Percentiles rank a stretch among this genome's conserved stretches.
Evolutionary conservation across 2,797 vertebrate species (phyloP).

Genomic region (Cyclura pinguis): DNA sequence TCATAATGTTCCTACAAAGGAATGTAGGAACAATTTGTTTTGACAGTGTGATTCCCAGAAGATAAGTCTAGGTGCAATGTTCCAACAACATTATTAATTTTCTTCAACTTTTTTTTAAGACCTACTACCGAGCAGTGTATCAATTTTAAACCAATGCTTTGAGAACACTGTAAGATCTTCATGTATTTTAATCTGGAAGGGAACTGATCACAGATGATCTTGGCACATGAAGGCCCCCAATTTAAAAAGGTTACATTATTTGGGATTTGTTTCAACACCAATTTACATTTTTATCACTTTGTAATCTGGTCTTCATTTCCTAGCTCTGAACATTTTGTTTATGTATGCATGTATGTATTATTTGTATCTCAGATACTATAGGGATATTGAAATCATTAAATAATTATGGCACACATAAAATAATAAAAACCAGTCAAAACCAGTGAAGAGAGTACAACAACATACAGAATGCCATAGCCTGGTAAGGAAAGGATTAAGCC

Average conservation of each 20-base stretch:
- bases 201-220: not conserved
- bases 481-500: too few relatives aligned
- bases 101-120: not conserved
- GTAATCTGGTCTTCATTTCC: not conserved
- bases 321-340: not conserved
- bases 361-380: too few relatives aligned
- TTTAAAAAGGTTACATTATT: not conserved
- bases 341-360: not conserved
- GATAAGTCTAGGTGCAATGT: not conserved
- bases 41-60: not conserved
- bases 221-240: not conserved
- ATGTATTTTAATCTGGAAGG: not conserved
- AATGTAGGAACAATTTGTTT: conserved; percentile 33
- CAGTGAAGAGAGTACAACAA: too few relatives aligned
- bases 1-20: conserved; percentile 68
- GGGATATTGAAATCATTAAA: too few relatives aligned
- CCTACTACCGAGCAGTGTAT: not conserved
- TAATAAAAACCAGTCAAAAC: too few relatives aligned
- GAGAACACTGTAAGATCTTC: not conserved
- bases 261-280: not conserved
- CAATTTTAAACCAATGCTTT: not conserved
- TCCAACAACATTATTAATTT: not conserved
- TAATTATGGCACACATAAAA: too few relatives aligned
- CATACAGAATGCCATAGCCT: too few relatives aligned
- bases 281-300: not conserved